These are phyloP conservation scores for Malthinus seriepunctatus DNA, from an alignment of 2,888 invertebrate genomes.

Conservation along the genomic window DNA sequence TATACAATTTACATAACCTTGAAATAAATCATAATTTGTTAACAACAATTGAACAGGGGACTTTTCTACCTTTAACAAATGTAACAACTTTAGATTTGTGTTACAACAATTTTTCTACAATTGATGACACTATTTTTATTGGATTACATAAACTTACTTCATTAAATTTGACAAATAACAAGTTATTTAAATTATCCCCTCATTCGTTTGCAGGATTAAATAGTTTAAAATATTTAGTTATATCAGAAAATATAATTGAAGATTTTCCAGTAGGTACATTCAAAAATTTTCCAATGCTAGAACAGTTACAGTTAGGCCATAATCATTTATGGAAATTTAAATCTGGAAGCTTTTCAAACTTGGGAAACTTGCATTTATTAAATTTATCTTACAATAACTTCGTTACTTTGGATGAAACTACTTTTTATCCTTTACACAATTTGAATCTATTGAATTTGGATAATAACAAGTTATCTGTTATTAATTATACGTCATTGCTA, in stretches of 20 bases:
- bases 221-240: not conserved
- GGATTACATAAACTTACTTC: not conserved
- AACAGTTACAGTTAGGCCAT: not conserved
- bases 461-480: not conserved
- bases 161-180: not conserved
- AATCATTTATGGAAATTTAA: conserved; percentile 4
- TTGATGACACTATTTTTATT: not conserved
- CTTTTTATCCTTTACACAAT: not conserved
- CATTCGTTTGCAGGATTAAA: not conserved
- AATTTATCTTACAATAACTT: conserved; percentile 7
- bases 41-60: not conserved
- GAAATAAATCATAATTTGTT: conserved; percentile 3
- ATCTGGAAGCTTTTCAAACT: conserved; percentile 6
- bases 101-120: not conserved
- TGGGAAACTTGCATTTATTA: not conserved
- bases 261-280: not conserved
- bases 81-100: not conserved
- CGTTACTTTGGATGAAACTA: not conserved
- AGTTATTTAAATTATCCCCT: not conserved
- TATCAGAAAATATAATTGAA: not conserved
- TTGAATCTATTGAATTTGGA: not conserved
- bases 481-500: conserved; percentile 2
- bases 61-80: not conserved
- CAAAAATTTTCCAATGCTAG: not conserved
- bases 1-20: too few relatives aligned